phyloP scores from a whole-genome alignment of 2,113 vertebrate genomes.

The Pomatorhinus ruficollis region DNA sequence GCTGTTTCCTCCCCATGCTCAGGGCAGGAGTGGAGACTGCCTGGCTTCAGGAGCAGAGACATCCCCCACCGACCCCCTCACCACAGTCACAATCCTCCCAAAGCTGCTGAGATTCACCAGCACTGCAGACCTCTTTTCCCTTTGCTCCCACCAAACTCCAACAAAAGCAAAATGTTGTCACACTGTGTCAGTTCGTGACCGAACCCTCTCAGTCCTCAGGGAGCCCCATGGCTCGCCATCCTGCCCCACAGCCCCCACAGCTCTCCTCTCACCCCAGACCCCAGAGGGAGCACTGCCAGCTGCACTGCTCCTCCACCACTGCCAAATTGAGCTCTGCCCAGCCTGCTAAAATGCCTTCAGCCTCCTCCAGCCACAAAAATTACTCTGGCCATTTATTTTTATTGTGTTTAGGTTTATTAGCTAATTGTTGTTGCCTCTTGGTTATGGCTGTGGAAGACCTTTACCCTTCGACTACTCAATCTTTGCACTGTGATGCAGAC shows the following conservation, averaged over 20 bases:
- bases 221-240: accelerated
- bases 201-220: neutral
- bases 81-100: neutral
- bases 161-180: neutral
- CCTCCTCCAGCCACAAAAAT: neutral
- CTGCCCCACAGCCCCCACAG: neutral
- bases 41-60: neutral
- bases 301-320: neutral
- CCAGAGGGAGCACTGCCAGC: accelerated
- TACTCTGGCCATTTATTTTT: neutral
- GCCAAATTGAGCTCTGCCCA: neutral
- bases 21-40: neutral
- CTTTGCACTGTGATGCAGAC: neutral
- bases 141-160: neutral
- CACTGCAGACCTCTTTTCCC: neutral
- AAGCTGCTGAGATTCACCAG: neutral
- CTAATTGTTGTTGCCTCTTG: neutral
- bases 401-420: neutral
- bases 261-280: neutral
- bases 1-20: neutral
- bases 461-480: neutral
- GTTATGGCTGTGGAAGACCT: neutral
- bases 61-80: accelerated
- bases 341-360: neutral
- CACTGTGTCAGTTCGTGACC: neutral